phyloP scores from a whole-genome alignment of 2,888 invertebrate genomes.

The Biston stratarius region DNA sequence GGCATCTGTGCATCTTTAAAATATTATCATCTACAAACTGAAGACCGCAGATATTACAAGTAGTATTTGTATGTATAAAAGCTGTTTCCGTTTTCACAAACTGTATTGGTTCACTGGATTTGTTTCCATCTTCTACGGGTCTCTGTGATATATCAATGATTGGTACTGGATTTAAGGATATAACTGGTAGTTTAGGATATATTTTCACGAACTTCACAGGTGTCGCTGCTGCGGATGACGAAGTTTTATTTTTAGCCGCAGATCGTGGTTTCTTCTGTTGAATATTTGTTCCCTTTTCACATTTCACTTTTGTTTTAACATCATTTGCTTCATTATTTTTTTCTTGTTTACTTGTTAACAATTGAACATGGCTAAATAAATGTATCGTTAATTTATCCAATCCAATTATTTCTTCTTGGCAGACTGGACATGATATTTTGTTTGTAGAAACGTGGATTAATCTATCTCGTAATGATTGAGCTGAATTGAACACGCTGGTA shows the following conservation, averaged over 20 bases:
- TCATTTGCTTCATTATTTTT: slow-evolving; percentile 42
- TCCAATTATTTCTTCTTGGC: slow-evolving; percentile 90
- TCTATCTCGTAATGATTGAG: slow-evolving; percentile 89
- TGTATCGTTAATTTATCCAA: slow-evolving; percentile 94
- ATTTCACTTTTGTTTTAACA: slow-evolving; percentile 49
- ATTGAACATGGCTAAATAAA: slow-evolving; percentile 90
- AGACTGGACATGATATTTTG: slow-evolving; percentile 91
- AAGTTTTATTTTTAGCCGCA: slow-evolving; percentile 76
- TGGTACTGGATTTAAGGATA: slow-evolving; percentile 71
- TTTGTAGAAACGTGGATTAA: slow-evolving; percentile 92
- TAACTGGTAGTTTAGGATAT: slow-evolving; percentile 78
- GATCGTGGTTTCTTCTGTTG: slow-evolving; percentile 68
- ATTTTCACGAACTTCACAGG: slow-evolving; percentile 81
- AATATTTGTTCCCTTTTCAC: slow-evolving; percentile 53
- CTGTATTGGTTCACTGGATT: slow-evolving; percentile 56
- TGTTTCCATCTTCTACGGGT: slow-evolving; percentile 52
- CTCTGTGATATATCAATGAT: slow-evolving; percentile 66
- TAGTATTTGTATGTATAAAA: slow-evolving; percentile 64
- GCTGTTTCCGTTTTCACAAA: slow-evolving; percentile 63
- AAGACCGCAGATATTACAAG: slow-evolving; percentile 90
- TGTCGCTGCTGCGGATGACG: slow-evolving; percentile 55
- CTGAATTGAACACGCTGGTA: slow-evolving; percentile 89
- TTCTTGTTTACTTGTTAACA: slow-evolving; percentile 58
- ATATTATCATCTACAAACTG: slow-evolving; percentile 90
- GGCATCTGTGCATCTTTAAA: slow-evolving; percentile 90